Evolutionary conservation across 1,140 invertebrate genomes (phyloP).

Genomic region (Meloidogyne floridensis): DNA sequence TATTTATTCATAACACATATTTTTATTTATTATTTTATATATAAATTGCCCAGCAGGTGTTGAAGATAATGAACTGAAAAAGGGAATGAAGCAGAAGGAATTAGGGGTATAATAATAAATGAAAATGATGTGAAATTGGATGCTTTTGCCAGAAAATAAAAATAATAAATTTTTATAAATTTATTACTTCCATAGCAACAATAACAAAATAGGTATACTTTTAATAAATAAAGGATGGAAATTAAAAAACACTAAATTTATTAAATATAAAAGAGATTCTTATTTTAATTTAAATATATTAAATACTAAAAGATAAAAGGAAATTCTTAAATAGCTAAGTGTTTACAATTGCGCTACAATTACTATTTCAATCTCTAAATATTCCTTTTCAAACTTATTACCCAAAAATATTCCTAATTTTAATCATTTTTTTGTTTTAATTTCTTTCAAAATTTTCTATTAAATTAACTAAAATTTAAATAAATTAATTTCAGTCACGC

Average conservation of each 20-base stretch:
- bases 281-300: no score
- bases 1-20: background rate
- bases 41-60: slow-evolving; percentile 7
- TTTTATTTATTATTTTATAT: background rate
- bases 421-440: no score
- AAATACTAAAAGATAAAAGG: no score
- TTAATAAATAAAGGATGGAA: no score
- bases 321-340: no score
- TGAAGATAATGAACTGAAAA: slow-evolving; percentile 1
- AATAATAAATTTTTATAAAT: background rate
- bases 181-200: background rate
- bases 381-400: no score
- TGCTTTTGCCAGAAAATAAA: background rate
- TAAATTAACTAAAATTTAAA: background rate
- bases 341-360: no score
- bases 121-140: background rate
- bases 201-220: background rate
- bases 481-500: background rate
- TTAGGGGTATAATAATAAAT: background rate
- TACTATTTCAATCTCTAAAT: no score
- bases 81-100: background rate
- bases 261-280: no score
- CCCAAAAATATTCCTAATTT: no score
- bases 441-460: no score
- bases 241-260: no score